These are phyloP conservation scores for Orthosia incerta DNA, from an alignment of 2,888 invertebrate species.

Conservation along the genomic window DNA sequence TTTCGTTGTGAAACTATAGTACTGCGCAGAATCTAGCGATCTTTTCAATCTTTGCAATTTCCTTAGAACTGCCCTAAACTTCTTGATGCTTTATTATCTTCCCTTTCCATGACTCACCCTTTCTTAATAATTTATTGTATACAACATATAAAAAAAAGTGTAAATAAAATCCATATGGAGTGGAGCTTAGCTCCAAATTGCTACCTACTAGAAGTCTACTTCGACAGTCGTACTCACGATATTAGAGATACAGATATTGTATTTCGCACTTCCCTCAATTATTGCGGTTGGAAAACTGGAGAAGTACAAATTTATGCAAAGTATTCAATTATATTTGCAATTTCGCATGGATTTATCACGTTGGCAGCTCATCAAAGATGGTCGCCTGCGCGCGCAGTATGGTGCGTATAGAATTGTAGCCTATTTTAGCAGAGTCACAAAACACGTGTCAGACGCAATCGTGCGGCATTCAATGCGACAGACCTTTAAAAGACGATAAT, in stretches of 20 bases:
- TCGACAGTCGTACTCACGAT: background rate
- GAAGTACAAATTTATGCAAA: constrained; percentile 7
- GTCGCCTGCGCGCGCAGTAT: constrained; percentile 24
- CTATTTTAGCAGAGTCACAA: background rate
- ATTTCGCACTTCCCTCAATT: background rate
- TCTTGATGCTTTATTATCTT: too few species aligned
- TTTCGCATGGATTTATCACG: constrained; percentile 11
- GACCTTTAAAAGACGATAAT: constrained; percentile 41
- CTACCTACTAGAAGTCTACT: background rate
- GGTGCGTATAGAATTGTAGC: constrained; percentile 19
- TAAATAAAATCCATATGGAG: too few species aligned
- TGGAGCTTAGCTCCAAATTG: too few species aligned
- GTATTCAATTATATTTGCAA: background rate
- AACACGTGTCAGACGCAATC: constrained; percentile 28
- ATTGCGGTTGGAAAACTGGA: background rate
- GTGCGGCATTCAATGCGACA: constrained; percentile 23
- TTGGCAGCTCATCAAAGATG: constrained; percentile 27
- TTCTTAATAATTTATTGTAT: background rate
- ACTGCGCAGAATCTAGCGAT: background rate
- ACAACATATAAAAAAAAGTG: too few species aligned
- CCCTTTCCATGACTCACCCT: background rate
- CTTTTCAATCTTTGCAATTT: too few species aligned
- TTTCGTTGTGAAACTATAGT: background rate
- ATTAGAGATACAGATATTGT: background rate
- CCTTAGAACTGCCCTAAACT: background rate